Base-by-base conservation (phyloP, 2,888 invertebrate species). In the Dastarcus helophoroides region DNA sequence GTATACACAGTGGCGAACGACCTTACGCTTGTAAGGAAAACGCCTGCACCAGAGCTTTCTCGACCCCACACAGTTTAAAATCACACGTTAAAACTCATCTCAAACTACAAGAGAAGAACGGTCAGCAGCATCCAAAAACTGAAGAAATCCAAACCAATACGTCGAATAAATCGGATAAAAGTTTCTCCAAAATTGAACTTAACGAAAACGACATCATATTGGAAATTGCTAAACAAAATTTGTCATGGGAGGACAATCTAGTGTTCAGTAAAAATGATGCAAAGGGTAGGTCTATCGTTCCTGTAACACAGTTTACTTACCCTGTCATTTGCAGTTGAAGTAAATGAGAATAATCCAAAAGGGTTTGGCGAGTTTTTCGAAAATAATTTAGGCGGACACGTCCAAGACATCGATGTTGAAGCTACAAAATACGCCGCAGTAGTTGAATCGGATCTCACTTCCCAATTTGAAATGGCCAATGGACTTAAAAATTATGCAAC, bases 21-120 rank as follows among this genome's bases (percentile, higher is more conserved):
- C 85, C 88, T 1, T 85, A 83, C 58, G 70, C 76, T 0, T 89
- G 89, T 55, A 63, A 62, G 21, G 69, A 71, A 40, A 62, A 60
- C 2, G 72, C 72, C 36, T 89, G 89, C 54, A 70, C 71, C 13
- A 71, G 79, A 46, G 74, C 84, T 0, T 90, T 90, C 59, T 79
- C 85, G 5, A 84, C 88, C 0, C 74, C 79, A n/a, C 82, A 86
- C 48, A 85, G 83, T 53, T 63, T 89, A 3, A 81, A 82, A 50
- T 76, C 80, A 21, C 89, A 90, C 51, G 68, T 76, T 22, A 76
- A 73, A 55, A 80, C 79, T 30, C 88, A 89, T 49, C 73, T 75
- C 53, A 69, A 65, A 43, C 43, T 47, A 10, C 43, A 47, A 27
- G 46, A 42, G 7, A 21, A 26, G 16, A 9, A 3, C 11, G 11